Base-by-base conservation (phyloP, 2,797 vertebrate species). In the Notoglanidium macrostoma region DNA sequence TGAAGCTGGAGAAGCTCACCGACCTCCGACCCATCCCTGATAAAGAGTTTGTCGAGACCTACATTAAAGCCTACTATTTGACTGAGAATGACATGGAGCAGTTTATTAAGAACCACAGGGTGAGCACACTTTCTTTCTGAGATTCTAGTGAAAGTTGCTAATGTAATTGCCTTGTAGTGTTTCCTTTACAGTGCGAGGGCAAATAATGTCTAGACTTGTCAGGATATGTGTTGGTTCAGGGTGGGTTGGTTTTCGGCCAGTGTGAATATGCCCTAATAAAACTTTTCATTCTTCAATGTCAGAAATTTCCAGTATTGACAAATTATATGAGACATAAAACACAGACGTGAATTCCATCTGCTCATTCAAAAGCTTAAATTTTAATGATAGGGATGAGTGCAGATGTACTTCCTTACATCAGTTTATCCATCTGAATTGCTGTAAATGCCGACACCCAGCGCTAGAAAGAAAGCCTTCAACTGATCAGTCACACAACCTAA, bases 1-100 rank as follows among this genome's bases (percentile, higher is more conserved):
- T 98, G 97, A 99, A 99, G 94, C 95, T 99, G 91, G 98, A 99
- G 94, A 99, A 98, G 91, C 94, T 99, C 91, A 99, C 98, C 5
- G 98, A 99, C 93, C 97, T 99, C 91, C 95, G 98, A n/a, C 98
- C 98, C 67, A 97, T 99, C 93, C 98, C 98, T 0, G 98, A 99
- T 93, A 99, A 99, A 89, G 98, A 99, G 93, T 99, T 98, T 92
- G 98, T 99, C n/a, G 98, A 99, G 94, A 98, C 97, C 59, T 99
- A 99, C 91, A 99, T 99, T 93, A 99, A 99, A 92, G 98, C 98
- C 14, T 99, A 99, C 90, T 99, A 99, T 92, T 94, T 99, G 85
- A 99, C 98, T 0, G 98, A 99, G 95, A 99, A 98, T 44, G 98
- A 99, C 92, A 99, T 99, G 98, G 98, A 99, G 91, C 94, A 96